Conservation (phyloP, 2,888 invertebrate genomes). For the Cloeon dipterum region DNA sequence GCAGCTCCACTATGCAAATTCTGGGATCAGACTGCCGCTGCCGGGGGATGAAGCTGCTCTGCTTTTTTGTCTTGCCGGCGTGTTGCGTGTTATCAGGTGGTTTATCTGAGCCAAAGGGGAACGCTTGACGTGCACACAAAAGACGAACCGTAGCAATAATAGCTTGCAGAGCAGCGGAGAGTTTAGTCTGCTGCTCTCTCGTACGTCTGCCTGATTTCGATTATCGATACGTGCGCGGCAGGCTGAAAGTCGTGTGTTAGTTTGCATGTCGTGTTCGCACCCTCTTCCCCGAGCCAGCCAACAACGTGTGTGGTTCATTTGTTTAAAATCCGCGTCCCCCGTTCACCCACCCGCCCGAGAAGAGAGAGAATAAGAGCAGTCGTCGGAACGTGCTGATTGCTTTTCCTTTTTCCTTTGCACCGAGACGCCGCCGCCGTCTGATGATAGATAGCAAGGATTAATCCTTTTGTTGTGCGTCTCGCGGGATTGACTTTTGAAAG, state of each 20-base stretch:
- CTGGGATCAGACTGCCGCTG: not conserved
- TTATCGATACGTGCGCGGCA: not conserved
- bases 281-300: not conserved
- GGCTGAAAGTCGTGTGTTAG: not conserved
- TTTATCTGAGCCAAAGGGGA: not conserved
- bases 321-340: not conserved
- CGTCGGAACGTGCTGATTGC: no score
- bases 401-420: no score
- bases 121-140: not conserved
- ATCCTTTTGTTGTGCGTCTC: no score
- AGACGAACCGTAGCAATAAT: not conserved
- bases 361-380: no score
- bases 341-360: no score
- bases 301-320: slow-evolving; percentile 1
- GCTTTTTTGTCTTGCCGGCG: not conserved
- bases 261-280: not conserved
- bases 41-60: not conserved
- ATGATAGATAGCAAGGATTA: no score
- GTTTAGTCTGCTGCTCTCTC: no score
- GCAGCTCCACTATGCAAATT: slow-evolving; percentile 1
- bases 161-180: not conserved
- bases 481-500: no score
- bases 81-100: not conserved
- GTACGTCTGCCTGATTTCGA: slow-evolving; percentile 2
- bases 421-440: no score